Evolutionary conservation across 1,140 invertebrate species (phyloP).

Genomic region (Saccostrea cuccullata): DNA sequence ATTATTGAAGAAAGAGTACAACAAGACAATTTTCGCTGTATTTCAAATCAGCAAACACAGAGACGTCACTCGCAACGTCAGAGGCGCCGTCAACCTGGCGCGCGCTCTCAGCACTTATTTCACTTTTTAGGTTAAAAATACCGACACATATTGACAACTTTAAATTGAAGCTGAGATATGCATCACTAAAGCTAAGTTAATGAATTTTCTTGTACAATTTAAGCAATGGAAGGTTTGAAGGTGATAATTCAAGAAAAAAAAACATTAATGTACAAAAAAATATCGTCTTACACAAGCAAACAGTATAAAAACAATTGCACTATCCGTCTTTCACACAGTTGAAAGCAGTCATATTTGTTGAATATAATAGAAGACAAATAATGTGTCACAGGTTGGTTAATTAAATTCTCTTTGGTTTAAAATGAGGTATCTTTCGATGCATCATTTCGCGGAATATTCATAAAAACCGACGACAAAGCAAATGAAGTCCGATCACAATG

Average conservation of each 20-base stretch:
- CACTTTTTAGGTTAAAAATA: background rate
- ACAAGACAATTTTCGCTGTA: background rate
- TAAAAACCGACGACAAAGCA: background rate
- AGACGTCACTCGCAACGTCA: background rate
- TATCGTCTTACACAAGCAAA: background rate
- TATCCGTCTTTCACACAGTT: background rate
- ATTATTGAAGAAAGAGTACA: constrained; percentile 5
- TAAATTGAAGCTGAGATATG: background rate
- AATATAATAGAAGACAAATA: background rate
- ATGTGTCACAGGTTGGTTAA: background rate
- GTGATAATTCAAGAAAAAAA: background rate
- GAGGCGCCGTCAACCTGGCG: background rate
- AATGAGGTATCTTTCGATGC: background rate
- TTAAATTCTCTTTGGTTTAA: constrained; percentile 29
- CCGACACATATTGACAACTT: background rate
- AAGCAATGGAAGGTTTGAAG: background rate
- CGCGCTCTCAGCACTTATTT: background rate
- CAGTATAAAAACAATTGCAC: background rate
- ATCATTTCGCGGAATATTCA: background rate
- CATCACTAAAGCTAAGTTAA: background rate
- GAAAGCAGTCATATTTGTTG: background rate
- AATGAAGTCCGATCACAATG: background rate
- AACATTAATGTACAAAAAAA: background rate
- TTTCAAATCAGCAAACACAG: background rate
- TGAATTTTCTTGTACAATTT: background rate